Evolutionary conservation across 2,113 vertebrate genomes (phyloP).

Genomic region (Astatotilapia flaviijosephi): DNA sequence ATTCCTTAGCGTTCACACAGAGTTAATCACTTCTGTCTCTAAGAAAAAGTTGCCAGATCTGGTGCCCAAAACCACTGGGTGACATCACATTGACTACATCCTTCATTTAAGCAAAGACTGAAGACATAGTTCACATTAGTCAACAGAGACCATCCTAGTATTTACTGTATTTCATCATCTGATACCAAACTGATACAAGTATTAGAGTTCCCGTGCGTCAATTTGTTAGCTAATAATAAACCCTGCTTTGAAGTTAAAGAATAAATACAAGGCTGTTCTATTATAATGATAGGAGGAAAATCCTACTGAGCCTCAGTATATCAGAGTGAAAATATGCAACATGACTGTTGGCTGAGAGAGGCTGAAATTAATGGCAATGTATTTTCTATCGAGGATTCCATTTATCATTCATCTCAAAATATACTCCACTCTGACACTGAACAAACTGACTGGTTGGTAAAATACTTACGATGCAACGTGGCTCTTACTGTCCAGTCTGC

Average conservation of each 20-base stretch:
- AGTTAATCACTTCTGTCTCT: background rate
- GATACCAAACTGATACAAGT: background rate
- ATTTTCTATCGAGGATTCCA: background rate
- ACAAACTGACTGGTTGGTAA: background rate
- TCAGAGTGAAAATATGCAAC: background rate
- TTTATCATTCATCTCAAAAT: background rate
- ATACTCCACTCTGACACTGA: background rate
- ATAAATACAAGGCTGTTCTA: background rate
- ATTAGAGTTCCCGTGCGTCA: background rate
- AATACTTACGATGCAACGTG: slow-evolving; percentile 10
- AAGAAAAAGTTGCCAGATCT: background rate
- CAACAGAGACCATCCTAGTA: background rate
- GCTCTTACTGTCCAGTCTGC: slow-evolving; percentile 1
- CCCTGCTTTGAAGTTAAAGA: background rate
- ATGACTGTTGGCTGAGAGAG: background rate
- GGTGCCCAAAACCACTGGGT: background rate
- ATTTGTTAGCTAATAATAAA: background rate
- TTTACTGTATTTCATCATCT: background rate
- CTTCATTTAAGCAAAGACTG: background rate
- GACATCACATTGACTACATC: background rate
- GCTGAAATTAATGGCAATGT: background rate
- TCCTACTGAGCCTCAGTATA: background rate
- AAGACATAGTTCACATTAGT: background rate
- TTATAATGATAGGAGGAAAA: background rate
- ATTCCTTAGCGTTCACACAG: background rate